Evolutionary conservation across 1,140 invertebrate genomes (phyloP).

Genomic region (Drosophila funebris): DNA sequence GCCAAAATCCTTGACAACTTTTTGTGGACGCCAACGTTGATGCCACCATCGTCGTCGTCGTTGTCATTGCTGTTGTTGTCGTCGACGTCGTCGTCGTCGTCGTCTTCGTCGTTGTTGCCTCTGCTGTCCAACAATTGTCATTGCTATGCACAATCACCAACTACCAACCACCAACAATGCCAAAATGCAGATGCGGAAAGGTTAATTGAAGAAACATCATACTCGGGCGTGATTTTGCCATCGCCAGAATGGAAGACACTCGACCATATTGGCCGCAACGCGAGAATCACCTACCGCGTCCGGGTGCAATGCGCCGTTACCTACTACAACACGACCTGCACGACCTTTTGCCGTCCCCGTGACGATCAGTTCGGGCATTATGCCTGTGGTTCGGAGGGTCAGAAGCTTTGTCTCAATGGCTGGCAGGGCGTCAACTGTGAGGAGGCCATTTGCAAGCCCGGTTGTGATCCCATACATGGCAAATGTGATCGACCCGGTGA

Average conservation of each 20-base stretch:
- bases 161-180: conserved; percentile 27
- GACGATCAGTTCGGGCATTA: conserved; percentile 98
- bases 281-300: conserved; percentile 93
- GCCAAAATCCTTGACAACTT: conserved; percentile 34
- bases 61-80: no score
- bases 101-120: conserved; percentile 10
- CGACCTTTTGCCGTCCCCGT: conserved; percentile 94
- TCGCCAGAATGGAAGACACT: conserved; percentile 95
- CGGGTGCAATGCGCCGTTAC: conserved; percentile 95
- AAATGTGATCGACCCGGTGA: conserved; percentile 94
- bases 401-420: conserved; percentile 95
- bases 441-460: conserved; percentile 94
- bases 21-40: conserved; percentile 75
- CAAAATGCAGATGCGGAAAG: conserved; percentile 86
- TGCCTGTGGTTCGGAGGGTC: conserved; percentile 93
- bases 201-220: conserved; percentile 94
- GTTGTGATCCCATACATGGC: conserved; percentile 94
- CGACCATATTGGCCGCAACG: conserved; percentile 90
- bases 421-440: conserved; percentile 97
- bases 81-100: conserved; percentile 3
- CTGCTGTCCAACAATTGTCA: conserved; percentile 65
- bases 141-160: conserved; percentile 39
- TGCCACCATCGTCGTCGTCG: conserved; percentile 67
- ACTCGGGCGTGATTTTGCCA: conserved; percentile 95
- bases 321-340: conserved; percentile 98